phyloP scores from a whole-genome alignment of 1,140 invertebrate genomes.

The Meloidogyne chitwoodi region DNA sequence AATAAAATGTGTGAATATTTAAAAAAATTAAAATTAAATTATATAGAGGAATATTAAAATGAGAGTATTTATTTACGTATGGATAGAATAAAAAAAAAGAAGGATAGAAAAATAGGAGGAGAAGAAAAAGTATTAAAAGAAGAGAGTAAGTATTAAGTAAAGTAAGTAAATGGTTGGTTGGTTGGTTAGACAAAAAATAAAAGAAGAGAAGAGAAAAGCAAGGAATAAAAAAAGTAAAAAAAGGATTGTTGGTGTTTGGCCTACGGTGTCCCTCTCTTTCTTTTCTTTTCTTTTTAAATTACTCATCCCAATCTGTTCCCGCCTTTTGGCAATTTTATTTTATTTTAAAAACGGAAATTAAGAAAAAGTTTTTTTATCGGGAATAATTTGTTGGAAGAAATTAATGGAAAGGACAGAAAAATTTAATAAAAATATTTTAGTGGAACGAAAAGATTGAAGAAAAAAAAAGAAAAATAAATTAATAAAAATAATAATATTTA shows the following conservation, averaged over 20 bases:
- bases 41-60: too few species aligned
- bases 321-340: not conserved
- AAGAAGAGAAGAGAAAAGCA: not conserved
- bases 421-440: not conserved
- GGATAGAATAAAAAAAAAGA: not conserved
- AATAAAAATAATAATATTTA: too few species aligned
- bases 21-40: too few species aligned
- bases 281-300: not conserved
- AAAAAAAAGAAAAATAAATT: not conserved
- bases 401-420: not conserved
- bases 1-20: too few species aligned
- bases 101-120: not conserved
- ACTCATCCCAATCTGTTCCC: not conserved
- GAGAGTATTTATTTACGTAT: too few species aligned
- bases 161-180: not conserved
- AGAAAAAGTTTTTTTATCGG: not conserved
- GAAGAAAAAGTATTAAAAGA: not conserved
- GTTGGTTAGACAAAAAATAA: not conserved
- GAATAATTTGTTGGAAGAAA: not conserved
- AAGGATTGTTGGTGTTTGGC: not conserved
- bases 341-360: not conserved
- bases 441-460: not conserved
- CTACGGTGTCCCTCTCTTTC: not conserved
- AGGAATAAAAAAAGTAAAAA: not conserved
- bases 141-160: too few species aligned